These are phyloP conservation scores for Drosophila colorata DNA, from an alignment of 2,888 invertebrate species.

Conservation along the genomic window DNA sequence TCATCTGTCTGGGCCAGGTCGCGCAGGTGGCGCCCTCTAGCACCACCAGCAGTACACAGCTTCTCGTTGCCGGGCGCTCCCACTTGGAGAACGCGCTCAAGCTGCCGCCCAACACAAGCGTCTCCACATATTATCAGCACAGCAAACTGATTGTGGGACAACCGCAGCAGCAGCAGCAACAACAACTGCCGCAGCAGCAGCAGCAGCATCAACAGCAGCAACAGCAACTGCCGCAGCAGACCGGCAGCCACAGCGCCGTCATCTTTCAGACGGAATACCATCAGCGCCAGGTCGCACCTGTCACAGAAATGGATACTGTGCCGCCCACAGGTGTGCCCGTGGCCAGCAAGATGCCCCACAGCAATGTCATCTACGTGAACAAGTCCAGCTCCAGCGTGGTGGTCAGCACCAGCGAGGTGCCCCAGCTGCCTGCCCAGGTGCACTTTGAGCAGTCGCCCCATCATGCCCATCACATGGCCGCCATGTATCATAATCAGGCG, in stretches of 20 bases:
- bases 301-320: slow-evolving; percentile 84
- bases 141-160: slow-evolving; percentile 72
- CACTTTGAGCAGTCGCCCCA: slow-evolving; percentile 47
- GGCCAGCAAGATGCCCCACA: slow-evolving; percentile 82
- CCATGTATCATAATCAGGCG: slow-evolving; percentile 51
- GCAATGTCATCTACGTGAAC: slow-evolving; percentile 84
- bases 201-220: slow-evolving; percentile 20
- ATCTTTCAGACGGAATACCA: slow-evolving; percentile 54
- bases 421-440: slow-evolving; percentile 29
- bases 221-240: slow-evolving; percentile 16
- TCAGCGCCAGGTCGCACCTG: slow-evolving; percentile 74
- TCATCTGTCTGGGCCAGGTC: slow-evolving; percentile 75
- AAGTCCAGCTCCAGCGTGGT: slow-evolving; percentile 62
- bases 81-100: slow-evolving; percentile 84
- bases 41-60: slow-evolving; percentile 63
- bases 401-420: slow-evolving; percentile 49
- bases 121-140: slow-evolving; percentile 83
- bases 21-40: slow-evolving; percentile 61
- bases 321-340: slow-evolving; percentile 76
- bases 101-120: slow-evolving; percentile 84
- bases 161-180: slow-evolving; percentile 20
- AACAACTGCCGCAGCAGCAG: slow-evolving; percentile 15
- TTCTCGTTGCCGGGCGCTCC: slow-evolving; percentile 77
- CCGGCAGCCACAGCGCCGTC: slow-evolving; percentile 30
- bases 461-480: slow-evolving; percentile 60